phyloP scores from a whole-genome alignment of 2,797 vertebrate species.

The Molothrus aeneus region DNA sequence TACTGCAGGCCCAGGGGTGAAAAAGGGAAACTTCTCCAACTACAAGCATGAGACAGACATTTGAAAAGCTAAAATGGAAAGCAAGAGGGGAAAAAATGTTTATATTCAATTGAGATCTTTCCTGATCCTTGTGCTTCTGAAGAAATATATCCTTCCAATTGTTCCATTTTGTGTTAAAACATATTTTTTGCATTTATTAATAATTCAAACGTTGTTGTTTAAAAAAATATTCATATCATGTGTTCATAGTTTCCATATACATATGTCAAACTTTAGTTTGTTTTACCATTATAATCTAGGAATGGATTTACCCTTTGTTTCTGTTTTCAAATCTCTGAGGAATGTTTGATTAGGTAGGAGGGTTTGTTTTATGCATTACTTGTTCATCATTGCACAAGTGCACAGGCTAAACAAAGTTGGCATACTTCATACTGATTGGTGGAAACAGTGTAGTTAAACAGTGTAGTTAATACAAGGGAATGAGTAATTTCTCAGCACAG shows the following conservation, averaged over 20 bases:
- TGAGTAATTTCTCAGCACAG: slow-evolving; percentile 52
- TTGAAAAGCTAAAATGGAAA: slow-evolving; percentile 28
- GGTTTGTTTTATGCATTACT: slow-evolving; percentile 68
- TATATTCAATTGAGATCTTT: slow-evolving; percentile 33
- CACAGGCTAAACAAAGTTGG: slow-evolving; percentile 63
- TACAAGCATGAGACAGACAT: background rate
- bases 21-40: background rate
- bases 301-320: slow-evolving; percentile 64
- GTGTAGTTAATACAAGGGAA: slow-evolving; percentile 57
- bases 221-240: slow-evolving; percentile 46
- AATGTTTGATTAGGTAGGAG: slow-evolving; percentile 65
- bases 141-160: slow-evolving; percentile 65
- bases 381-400: slow-evolving; percentile 69
- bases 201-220: slow-evolving; percentile 41
- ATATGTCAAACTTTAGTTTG: slow-evolving; percentile 62
- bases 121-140: slow-evolving; percentile 32
- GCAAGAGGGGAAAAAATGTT: background rate
- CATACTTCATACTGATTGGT: slow-evolving; percentile 64
- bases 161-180: slow-evolving; percentile 59
- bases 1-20: background rate
- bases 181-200: slow-evolving; percentile 52
- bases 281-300: slow-evolving; percentile 39
- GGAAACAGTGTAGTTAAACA: slow-evolving; percentile 54
- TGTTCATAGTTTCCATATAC: slow-evolving; percentile 45
- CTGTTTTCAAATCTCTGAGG: slow-evolving; percentile 67